Conservation (phyloP, 2,888 invertebrate species). For the Erebia epiphron region DNA sequence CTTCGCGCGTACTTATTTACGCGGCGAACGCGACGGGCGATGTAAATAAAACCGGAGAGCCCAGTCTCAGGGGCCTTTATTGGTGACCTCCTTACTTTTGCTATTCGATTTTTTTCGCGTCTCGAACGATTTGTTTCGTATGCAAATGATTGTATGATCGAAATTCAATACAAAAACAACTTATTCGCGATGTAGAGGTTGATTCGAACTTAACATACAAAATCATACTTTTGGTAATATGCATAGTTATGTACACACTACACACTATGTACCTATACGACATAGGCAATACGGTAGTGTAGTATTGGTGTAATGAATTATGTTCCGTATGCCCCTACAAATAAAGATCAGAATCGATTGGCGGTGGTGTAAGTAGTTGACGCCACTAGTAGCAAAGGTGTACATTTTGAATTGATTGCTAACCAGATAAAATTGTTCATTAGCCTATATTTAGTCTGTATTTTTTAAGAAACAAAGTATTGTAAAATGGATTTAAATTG, state of each 20-base stretch:
- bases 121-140: slow-evolving; percentile 41
- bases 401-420: slow-evolving; percentile 39
- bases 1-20: slow-evolving; percentile 66
- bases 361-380: slow-evolving; percentile 21
- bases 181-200: slow-evolving; percentile 45
- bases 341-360: slow-evolving; percentile 57
- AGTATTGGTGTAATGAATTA: slow-evolving; percentile 50
- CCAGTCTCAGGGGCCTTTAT: slow-evolving; percentile 66
- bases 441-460: slow-evolving; percentile 23
- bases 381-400: slow-evolving; percentile 36
- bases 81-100: slow-evolving; percentile 64
- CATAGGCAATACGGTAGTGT: slow-evolving; percentile 56
- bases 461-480: slow-evolving; percentile 6
- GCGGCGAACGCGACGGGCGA: slow-evolving; percentile 68
- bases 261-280: slow-evolving; percentile 56
- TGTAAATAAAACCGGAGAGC: slow-evolving; percentile 76
- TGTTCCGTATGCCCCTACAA: slow-evolving; percentile 48
- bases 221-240: slow-evolving; percentile 47
- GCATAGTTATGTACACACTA: slow-evolving; percentile 63
- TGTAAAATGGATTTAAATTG: slow-evolving; percentile 2
- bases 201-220: slow-evolving; percentile 49
- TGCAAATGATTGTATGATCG: slow-evolving; percentile 39
- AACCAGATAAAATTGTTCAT: slow-evolving; percentile 31
- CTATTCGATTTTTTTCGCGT: slow-evolving; percentile 53
- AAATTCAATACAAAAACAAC: slow-evolving; percentile 30